Conservation (phyloP, 1,140 invertebrate genomes). For the Pseudoatta argentina region DNA sequence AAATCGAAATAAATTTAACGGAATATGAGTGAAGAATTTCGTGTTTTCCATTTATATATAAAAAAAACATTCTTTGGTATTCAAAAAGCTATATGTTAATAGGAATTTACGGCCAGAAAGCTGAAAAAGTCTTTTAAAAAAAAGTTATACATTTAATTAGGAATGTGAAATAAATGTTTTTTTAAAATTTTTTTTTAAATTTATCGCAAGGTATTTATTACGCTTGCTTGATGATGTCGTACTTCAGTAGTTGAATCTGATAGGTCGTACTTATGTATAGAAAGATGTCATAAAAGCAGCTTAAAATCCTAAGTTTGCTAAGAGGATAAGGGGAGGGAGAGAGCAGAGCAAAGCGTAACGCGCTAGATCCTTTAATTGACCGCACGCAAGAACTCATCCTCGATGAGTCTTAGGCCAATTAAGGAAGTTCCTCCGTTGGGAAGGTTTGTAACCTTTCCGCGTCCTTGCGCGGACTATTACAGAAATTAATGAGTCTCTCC, state of each 20-base stretch:
- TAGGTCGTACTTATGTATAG: background rate
- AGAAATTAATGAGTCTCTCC: constrained; percentile 38
- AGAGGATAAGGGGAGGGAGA: background rate
- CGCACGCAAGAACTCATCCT: constrained; percentile 59
- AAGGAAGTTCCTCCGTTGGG: constrained; percentile 66
- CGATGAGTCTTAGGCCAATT: constrained; percentile 69
- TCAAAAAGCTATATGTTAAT: background rate
- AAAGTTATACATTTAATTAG: background rate
- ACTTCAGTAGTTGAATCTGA: background rate
- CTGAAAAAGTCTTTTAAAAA: background rate
- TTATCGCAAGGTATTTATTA: background rate
- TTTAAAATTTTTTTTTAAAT: background rate
- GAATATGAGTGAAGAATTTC: background rate
- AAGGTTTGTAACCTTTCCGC: constrained; percentile 61
- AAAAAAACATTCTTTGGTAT: background rate
- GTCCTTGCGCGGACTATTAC: constrained; percentile 49
- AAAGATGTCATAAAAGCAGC: constrained; percentile 52
- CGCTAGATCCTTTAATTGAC: constrained; percentile 61
- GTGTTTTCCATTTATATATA: background rate
- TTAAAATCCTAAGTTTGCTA: constrained; percentile 5
- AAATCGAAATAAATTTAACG: background rate
- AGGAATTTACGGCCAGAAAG: background rate
- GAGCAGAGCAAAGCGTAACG: background rate
- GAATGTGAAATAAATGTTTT: background rate
- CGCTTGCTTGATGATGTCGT: background rate